phyloP scores from a whole-genome alignment of 2,888 invertebrate species.

The Nipponacmea schrenckii region DNA sequence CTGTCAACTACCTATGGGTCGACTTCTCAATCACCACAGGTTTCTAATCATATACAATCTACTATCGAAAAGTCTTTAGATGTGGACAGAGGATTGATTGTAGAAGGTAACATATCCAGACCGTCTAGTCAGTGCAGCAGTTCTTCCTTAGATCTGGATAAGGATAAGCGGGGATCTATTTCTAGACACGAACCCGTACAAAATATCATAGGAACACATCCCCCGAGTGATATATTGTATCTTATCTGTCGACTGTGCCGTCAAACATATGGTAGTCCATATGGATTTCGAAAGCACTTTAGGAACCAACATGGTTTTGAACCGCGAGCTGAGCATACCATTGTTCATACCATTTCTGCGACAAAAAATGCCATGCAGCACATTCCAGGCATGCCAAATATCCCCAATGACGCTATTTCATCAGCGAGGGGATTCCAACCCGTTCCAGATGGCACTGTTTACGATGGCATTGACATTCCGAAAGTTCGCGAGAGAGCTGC shows the following conservation, averaged over 20 bases:
- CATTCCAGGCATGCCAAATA: slow-evolving; percentile 20
- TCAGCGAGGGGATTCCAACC: background rate
- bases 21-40: slow-evolving; percentile 11
- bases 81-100: background rate
- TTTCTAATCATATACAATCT: slow-evolving; percentile 1
- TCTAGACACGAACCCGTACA: slow-evolving; percentile 61
- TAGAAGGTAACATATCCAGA: slow-evolving; percentile 8
- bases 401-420: background rate
- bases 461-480: background rate
- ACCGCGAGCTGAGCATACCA: slow-evolving; percentile 61
- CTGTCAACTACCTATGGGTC: slow-evolving; percentile 20
- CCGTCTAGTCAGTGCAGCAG: slow-evolving; percentile 13
- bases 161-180: slow-evolving; percentile 36
- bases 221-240: slow-evolving; percentile 61
- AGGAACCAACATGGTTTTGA: slow-evolving; percentile 64
- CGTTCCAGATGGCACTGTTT: background rate
- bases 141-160: slow-evolving; percentile 23
- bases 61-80: background rate
- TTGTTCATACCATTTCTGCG: slow-evolving; percentile 64
- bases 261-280: slow-evolving; percentile 63
- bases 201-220: slow-evolving; percentile 60
- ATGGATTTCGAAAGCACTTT: slow-evolving; percentile 65
- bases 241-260: slow-evolving; percentile 61
- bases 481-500: slow-evolving; percentile 5
- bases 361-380: slow-evolving; percentile 51